These are phyloP conservation scores for Syrista parreyssii DNA, from an alignment of 2,888 invertebrate genomes.

Conservation along the genomic window DNA sequence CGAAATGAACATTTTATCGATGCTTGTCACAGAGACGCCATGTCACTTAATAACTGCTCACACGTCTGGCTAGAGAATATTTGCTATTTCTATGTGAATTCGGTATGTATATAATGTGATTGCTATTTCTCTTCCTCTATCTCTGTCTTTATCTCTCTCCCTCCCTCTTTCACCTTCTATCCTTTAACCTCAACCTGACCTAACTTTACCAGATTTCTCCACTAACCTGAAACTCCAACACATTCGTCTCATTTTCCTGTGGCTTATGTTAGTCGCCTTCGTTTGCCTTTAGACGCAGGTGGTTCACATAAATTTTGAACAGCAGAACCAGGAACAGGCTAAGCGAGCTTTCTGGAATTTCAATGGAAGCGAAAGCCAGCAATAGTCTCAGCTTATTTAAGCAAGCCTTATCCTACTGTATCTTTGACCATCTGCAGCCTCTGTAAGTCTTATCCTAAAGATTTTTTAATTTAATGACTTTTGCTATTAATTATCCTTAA, in stretches of 20 bases:
- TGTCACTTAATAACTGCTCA: constrained; percentile 53
- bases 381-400: constrained; percentile 41
- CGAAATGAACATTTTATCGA: constrained; percentile 55
- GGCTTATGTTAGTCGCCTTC: neutral
- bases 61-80: neutral
- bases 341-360: neutral
- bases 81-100: neutral
- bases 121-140: constrained; percentile 21
- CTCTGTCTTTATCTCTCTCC: constrained; percentile 16
- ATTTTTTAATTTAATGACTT: neutral
- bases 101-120: neutral
- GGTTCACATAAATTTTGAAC: constrained; percentile 35
- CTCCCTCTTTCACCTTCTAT: constrained; percentile 5
- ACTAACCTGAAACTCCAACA: neutral
- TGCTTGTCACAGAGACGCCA: constrained; percentile 46
- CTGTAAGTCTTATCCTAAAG: neutral
- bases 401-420: constrained; percentile 12
- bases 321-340: neutral
- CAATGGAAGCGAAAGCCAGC: neutral
- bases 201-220: neutral
- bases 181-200: neutral
- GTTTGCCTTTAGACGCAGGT: constrained; percentile 36
- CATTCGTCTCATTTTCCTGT: neutral
- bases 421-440: neutral
- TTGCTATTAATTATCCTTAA: neutral